Evolutionary conservation across 2,113 vertebrate genomes (phyloP), one percentile per base, ranked within the genome.

Genomic region (Pseudopodoces humilis): DNA sequence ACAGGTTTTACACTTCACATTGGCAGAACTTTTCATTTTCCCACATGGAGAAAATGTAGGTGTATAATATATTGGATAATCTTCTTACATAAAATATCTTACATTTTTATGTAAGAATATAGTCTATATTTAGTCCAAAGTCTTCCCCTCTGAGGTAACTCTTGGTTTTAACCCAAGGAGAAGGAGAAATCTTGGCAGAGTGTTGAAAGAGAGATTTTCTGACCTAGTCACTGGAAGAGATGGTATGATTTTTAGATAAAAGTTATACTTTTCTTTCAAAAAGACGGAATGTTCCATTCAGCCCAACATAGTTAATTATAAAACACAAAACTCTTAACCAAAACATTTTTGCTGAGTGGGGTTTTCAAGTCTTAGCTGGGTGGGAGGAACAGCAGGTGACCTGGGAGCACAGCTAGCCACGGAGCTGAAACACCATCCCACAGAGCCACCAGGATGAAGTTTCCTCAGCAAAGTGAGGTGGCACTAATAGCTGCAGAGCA

Each of bases 41-140:
- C 41, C 43, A 39, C 30, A 28, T 7, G 69, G 37, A 68, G 53
- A 89, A 95, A 92, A 94, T 33, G 37, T 75, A 75, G 76, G 28
- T 84, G 28, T 87, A 46, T 65, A 92, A 95, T 90, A 94, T 83
- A 87, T 20, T 47, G 33, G 67, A 74, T 87, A 93, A 83, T 80
- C 43, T 77, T 89, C 58, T 94, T 89, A 63, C 33, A 64, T 91
- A 80, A 92, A 95, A 62, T 35, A 87, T 67, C 59, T 77, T 69
- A 79, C 39, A 63, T 60, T 85, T 94, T 80, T 59, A 76, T 74
- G 69, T 91, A 92, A 84, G 90, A 91, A 67, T 84, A 52, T 28
- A 30, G 81, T 50, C 58, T 84, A 46, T 72, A 79, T 92, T 87
- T 95, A 89, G 67, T 60, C 18, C 28, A 35, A 95, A 92, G 68